A percentile compares a stretch with the other conserved stretches of the same genome.
Conservation (phyloP, 2,113 vertebrate species). For the Willisornis vidua region DNA sequence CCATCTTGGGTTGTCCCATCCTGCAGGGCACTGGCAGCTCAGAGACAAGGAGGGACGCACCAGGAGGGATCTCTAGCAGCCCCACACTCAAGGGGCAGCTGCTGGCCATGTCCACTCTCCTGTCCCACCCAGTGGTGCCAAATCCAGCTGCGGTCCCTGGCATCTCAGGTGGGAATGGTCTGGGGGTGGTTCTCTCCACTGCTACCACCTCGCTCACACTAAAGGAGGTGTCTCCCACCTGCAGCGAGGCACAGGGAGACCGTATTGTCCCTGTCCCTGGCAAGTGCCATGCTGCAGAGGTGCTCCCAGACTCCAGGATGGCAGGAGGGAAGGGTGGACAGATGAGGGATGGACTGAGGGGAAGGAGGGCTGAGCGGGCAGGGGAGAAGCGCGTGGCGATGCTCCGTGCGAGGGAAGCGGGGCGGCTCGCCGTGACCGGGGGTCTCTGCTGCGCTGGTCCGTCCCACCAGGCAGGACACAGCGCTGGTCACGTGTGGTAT, state of each 20-base stretch:
- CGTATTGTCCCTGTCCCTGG: neutral
- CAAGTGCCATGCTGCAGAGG: neutral
- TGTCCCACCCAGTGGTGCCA: neutral
- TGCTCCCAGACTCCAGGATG: neutral
- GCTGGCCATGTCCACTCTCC: neutral
- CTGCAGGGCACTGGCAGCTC: accelerated
- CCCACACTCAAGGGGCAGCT: neutral
- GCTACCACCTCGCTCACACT: neutral
- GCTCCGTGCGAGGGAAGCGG: conserved; percentile 27
- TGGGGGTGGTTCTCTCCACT: neutral
- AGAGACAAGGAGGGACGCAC: neutral
- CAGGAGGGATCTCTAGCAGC: neutral
- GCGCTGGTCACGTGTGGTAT: conserved; percentile 55
- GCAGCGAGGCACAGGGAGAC: neutral
- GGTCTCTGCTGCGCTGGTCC: conserved; percentile 34
- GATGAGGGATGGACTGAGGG: neutral
- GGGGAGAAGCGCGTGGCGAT: neutral
- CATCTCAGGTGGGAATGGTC: neutral
- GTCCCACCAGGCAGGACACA: conserved; percentile 56
- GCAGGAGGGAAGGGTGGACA: neutral
- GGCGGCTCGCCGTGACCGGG: conserved; percentile 6
- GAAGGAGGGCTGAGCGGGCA: neutral
- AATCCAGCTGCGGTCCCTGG: neutral
- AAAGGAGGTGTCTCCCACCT: neutral
- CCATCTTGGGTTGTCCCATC: neutral